phyloP scores from a whole-genome alignment of 2,113 vertebrate genomes.

The Apaloderma vittatum region DNA sequence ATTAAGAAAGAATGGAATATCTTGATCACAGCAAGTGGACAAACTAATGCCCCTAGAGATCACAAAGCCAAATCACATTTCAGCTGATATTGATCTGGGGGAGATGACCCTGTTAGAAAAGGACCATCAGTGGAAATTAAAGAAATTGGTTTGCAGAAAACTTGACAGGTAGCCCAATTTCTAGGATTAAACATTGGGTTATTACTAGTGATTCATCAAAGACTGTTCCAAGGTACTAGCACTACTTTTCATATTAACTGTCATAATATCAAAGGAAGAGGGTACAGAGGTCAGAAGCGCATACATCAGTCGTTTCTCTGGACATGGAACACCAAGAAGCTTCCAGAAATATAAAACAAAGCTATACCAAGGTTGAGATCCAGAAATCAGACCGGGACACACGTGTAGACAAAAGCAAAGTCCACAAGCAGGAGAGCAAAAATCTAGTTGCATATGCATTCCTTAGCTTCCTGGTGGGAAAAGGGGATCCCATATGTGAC shows the following conservation, averaged over 20 bases:
- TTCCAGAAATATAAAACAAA: background rate
- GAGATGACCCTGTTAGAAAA: slow-evolving; percentile 31
- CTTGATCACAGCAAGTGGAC: background rate
- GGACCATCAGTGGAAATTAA: slow-evolving; percentile 42
- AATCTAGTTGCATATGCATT: background rate
- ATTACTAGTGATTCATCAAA: slow-evolving; percentile 55
- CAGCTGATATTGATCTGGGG: slow-evolving; percentile 31
- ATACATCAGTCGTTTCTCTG: background rate
- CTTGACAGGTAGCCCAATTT: slow-evolving; percentile 48
- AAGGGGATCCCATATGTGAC: background rate
- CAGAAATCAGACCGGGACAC: background rate
- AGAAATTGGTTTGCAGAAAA: slow-evolving; percentile 46
- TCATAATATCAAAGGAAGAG: background rate
- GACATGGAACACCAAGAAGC: background rate
- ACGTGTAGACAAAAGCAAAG: background rate
- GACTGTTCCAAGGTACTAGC: background rate
- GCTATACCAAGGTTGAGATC: background rate
- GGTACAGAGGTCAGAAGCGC: background rate
- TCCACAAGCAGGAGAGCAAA: background rate
- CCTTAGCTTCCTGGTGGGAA: background rate
- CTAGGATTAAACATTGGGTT: slow-evolving; percentile 47
- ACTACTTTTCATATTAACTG: slow-evolving; percentile 32
- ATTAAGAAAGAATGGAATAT: slow-evolving; percentile 21
- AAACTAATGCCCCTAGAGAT: background rate
- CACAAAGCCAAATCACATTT: slow-evolving; percentile 46